These are phyloP conservation scores for Empis stercorea DNA, from an alignment of 2,888 invertebrate genomes.

Conservation along the genomic window DNA sequence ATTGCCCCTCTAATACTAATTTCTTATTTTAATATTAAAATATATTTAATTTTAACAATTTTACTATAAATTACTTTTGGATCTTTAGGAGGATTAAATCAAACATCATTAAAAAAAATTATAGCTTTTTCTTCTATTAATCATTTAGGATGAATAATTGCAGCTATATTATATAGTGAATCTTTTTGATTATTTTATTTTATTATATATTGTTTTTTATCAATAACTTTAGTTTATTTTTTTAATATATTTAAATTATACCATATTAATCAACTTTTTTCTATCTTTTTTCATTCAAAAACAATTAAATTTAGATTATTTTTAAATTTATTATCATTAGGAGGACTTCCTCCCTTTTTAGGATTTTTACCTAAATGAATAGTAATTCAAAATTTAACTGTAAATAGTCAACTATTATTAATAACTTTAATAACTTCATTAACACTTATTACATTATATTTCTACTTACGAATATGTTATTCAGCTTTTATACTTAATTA, in stretches of 20 bases:
- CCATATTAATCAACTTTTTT: constrained; percentile 42
- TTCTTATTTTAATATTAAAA: constrained; percentile 37
- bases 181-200: constrained; percentile 39
- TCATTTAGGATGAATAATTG: constrained; percentile 46
- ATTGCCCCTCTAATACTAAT: constrained; percentile 45
- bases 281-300: constrained; percentile 26
- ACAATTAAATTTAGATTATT: constrained; percentile 40
- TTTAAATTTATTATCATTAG: constrained; percentile 44
- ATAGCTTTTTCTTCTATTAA: constrained; percentile 51
- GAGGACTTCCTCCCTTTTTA: constrained; percentile 44
- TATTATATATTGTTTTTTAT: constrained; percentile 37
- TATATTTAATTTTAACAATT: constrained; percentile 37
- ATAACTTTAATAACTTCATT: constrained; percentile 39
- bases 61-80: constrained; percentile 39
- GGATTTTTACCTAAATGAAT: constrained; percentile 51
- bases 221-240: constrained; percentile 36
- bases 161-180: constrained; percentile 37
- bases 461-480: constrained; percentile 42
- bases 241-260: constrained; percentile 40
- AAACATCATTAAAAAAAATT: constrained; percentile 44
- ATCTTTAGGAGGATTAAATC: constrained; percentile 40
- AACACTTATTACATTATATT: constrained; percentile 43
- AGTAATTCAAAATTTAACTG: constrained; percentile 41
- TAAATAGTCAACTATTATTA: constrained; percentile 35
- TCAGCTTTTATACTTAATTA: constrained; percentile 39